phyloP scores from a whole-genome alignment of 1,140 invertebrate species.

The Drosophila teissieri region DNA sequence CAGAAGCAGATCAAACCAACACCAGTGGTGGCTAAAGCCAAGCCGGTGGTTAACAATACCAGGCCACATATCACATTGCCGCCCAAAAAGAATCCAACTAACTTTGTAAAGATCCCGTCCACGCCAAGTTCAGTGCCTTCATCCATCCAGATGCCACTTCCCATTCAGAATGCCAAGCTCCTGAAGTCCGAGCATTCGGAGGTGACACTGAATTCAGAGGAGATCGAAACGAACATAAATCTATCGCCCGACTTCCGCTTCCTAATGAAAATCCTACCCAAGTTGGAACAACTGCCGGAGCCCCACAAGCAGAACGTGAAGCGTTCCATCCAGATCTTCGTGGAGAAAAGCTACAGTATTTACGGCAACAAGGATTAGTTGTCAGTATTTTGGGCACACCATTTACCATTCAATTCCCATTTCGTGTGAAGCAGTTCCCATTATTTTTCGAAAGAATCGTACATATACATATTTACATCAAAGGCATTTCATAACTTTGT shows the following conservation, averaged over 20 bases:
- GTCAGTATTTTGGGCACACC: constrained; percentile 6
- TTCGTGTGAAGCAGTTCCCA: constrained; percentile 5
- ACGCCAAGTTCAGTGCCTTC: constrained; percentile 9
- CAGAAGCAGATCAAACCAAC: constrained; percentile 32
- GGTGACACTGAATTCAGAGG: constrained; percentile 10
- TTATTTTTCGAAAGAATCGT: constrained; percentile 10
- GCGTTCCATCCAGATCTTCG: constrained; percentile 76
- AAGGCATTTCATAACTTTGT: constrained; percentile 52
- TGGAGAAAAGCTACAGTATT: constrained; percentile 73
- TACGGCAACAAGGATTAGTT: constrained; percentile 66
- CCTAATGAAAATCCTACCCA: constrained; percentile 80
- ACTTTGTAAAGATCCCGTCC: constrained; percentile 60
- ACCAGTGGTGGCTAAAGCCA: constrained; percentile 13
- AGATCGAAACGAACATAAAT: constrained; percentile 76
- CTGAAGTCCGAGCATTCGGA: constrained; percentile 23
- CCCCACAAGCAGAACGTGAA: constrained; percentile 79
- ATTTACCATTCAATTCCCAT: constrained; percentile 14
- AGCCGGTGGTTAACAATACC: constrained; percentile 9
- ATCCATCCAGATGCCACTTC: neutral
- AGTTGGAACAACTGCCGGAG: constrained; percentile 75
- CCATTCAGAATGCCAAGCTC: constrained; percentile 23
- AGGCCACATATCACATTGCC: constrained; percentile 71
- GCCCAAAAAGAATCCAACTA: constrained; percentile 81
- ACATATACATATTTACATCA: neutral
- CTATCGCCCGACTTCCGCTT: constrained; percentile 79